Evolutionary conservation across 2,797 vertebrate species (phyloP), one percentile per base, ranked within the genome.

Genomic region (Ambastaia sidthimunki): DNA sequence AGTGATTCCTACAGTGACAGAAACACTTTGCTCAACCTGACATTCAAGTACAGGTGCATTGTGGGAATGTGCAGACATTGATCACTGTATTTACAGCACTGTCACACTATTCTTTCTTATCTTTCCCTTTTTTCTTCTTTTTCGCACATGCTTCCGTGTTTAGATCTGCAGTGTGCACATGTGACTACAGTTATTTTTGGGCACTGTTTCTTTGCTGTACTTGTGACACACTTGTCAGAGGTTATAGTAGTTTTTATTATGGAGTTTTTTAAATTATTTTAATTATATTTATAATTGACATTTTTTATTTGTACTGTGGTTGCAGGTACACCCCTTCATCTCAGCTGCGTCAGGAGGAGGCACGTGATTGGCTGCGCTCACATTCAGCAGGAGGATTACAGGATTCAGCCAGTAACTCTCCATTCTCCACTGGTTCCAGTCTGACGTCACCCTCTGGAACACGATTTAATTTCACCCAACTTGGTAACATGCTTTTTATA

Each of bases 11-110:
- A 96, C 88, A 96, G 97, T 95, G 95, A 97, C 95, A 97, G 97
- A 96, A 98, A 97, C 95, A 99, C 97, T 94, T 96, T 99, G 93
- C 97, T 97, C 95, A 99, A 96, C 92, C 98, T 96, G 91, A 96
- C 96, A 95, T 93, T 98, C 96, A 98, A 96, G 96, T 98, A 98
- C 95, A 92, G 90, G 86, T 90, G 91, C 89, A 90, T 84, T 85
- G 87, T 86, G 48, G 80, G 85, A 47, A 78, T 82, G 82, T 34
- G 21, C 67, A 48, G 71, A 84, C 77, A 77, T 62, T 48, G 54
- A 11, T 83, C 87, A 77, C 87, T 88, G 88, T 21, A n/a, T 76
- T 77, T 23, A 55, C 25, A 13, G 48, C n/a, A 12, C 82, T 80
- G 74, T 72, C 57, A 76, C 84, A 48, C 74, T n/a, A 59, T 65